A percentile compares a stretch with the other conserved stretches of the same genome.
Evolutionary conservation across 2,113 vertebrate species (phyloP).

Genomic region (Orthonyx spaldingii): DNA sequence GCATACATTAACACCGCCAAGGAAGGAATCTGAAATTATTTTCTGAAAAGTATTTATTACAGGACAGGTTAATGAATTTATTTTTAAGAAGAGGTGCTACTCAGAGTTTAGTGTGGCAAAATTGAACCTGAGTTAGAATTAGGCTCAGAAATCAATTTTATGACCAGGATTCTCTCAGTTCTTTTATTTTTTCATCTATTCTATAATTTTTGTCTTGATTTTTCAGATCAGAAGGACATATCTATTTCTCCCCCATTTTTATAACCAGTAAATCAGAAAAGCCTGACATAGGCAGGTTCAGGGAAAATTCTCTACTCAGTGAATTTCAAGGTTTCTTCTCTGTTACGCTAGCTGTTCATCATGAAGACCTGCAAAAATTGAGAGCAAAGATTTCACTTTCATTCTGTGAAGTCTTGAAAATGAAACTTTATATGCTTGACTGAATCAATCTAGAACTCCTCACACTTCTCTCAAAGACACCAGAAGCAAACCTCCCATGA

Average conservation of each 20-base stretch:
- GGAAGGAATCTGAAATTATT: background rate
- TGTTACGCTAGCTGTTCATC: background rate
- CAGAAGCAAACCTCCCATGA: background rate
- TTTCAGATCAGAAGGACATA: background rate
- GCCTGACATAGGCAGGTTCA: background rate
- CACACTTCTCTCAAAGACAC: background rate
- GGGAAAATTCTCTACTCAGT: background rate
- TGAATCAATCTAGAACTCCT: background rate
- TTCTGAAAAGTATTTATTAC: background rate
- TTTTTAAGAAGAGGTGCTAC: background rate
- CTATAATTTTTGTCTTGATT: background rate
- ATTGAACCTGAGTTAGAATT: background rate
- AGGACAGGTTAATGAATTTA: background rate
- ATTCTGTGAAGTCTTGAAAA: background rate
- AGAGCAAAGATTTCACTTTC: background rate
- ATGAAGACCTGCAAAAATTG: background rate
- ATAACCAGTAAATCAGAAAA: background rate
- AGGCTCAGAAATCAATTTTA: background rate
- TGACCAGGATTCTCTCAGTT: background rate
- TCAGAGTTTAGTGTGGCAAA: background rate
- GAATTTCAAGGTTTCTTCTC: background rate
- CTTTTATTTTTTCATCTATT: background rate
- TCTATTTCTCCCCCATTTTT: background rate
- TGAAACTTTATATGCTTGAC: background rate
- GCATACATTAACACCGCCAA: fast-evolving